A percentile compares a stretch with the other conserved stretches of the same genome.
These are phyloP conservation scores for Rattus norvegicus DNA, from an alignment of 2,113 vertebrate species.

Conservation along the genomic window DNA sequence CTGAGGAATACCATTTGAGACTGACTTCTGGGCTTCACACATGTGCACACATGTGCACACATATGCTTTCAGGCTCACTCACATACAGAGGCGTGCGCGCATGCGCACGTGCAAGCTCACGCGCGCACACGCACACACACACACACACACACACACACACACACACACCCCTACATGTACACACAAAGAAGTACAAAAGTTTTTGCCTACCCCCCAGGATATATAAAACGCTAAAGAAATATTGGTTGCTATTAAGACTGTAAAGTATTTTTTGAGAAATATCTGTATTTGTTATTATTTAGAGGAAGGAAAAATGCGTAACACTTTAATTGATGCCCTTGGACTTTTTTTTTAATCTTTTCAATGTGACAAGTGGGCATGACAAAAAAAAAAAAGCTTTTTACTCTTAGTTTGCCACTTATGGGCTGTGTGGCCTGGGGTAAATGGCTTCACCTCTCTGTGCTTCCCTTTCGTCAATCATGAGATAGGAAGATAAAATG, in stretches of 20 bases:
- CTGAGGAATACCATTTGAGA: not conserved
- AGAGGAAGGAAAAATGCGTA: not conserved
- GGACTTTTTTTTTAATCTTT: not conserved
- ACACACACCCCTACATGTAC: not conserved
- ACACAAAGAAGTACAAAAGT: not conserved
- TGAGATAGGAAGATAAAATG: not conserved
- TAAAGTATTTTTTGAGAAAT: constrained; percentile 12
- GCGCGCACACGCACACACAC: not conserved
- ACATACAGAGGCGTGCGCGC: not conserved
- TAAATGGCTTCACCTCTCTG: not conserved
- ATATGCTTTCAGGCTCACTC: not conserved
- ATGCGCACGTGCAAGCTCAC: not conserved
- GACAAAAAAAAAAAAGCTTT: constrained; percentile 46
- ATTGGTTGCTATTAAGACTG: not conserved
- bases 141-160: not conserved
- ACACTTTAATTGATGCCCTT: constrained; percentile 6
- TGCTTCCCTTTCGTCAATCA: not conserved
- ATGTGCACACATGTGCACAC: not conserved
- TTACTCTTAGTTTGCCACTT: not conserved
- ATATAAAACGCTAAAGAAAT: not conserved
- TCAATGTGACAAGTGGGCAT: not conserved
- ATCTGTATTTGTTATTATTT: not conserved
- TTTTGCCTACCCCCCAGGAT: not conserved
- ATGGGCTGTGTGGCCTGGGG: not conserved
- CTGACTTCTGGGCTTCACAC: not conserved